Base-by-base conservation (phyloP, 2,888 invertebrate genomes). In the Leptogaster cylindrica region DNA sequence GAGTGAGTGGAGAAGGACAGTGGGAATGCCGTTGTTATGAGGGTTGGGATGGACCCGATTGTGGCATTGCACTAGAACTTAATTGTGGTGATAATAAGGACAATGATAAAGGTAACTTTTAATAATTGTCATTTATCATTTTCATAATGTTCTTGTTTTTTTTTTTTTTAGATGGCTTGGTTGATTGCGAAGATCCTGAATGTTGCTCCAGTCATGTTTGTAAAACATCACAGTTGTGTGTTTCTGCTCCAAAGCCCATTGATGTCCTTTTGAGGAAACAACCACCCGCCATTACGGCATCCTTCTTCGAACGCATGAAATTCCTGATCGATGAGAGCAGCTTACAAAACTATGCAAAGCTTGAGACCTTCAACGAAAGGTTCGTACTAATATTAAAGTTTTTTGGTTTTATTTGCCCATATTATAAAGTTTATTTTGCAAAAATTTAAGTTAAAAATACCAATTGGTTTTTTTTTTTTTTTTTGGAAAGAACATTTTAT, bases 251-350 rank as follows among this genome's bases (percentile, higher is more conserved):
- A 1, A 95, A 96, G 76, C 98, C 99, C 5, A 93, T 95, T 70
- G 97, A 98, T 80, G 95, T 98, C 71, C 85, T 99, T 12, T 85
- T 97, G 50, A 85, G 97, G 67, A 97, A 97, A 81, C 97, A 97
- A 78, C 95, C 97, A 0, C 96, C 97, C 2, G 93, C 95, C 20
- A 93, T 96, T 75, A 97, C 97, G 0, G 97, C 97, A 1, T 96
- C 97, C 1, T 99, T 99, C 86, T 97, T 95, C 79, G 96, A 98
- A 80, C 88, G 97, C 76, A 96, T 97, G 93, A 94, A 95, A 79
- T 99, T 99, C 84, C 86, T 99, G 72, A 96, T 99, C 73, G 97
- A 98, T 81, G 96, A 97, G 80, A 95, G 96, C 78, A 97, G 97
- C 80, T 88, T 99, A 63, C 99, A 99, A 82, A 96, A 93, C 82